Conservation (phyloP, 2,888 invertebrate genomes). For the Drepana falcataria region DNA sequence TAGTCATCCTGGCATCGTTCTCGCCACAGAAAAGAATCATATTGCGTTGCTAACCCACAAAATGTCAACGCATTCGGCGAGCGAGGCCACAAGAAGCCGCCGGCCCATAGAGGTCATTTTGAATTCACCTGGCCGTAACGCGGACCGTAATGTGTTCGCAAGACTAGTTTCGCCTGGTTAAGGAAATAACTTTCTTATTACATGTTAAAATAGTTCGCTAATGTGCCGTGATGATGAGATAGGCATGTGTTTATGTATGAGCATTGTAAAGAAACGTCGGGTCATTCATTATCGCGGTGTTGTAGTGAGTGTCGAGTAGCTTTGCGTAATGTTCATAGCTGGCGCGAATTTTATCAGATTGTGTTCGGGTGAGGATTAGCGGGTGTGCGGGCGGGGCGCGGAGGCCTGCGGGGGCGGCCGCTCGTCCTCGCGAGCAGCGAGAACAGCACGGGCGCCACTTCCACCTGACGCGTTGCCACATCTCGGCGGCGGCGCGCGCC, state of each 20-base stretch:
- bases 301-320: slow-evolving; percentile 57
- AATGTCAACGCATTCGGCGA: slow-evolving; percentile 73
- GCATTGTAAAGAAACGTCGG: slow-evolving; percentile 51
- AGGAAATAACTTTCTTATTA: slow-evolving; percentile 77
- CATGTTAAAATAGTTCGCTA: slow-evolving; percentile 52
- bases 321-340: slow-evolving; percentile 77
- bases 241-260: slow-evolving; percentile 53
- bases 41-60: slow-evolving; percentile 72
- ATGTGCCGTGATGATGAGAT: slow-evolving; percentile 50
- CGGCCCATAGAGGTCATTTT: slow-evolving; percentile 79
- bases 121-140: slow-evolving; percentile 75
- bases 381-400: slow-evolving; percentile 47
- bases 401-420: slow-evolving; percentile 50
- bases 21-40: slow-evolving; percentile 52
- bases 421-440: slow-evolving; percentile 52
- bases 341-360: slow-evolving; percentile 79
- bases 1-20: slow-evolving; percentile 74
- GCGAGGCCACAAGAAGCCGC: slow-evolving; percentile 75
- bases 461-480: slow-evolving; percentile 78
- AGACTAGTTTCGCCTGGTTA: slow-evolving; percentile 77
- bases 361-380: slow-evolving; percentile 73
- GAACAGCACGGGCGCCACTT: slow-evolving; percentile 67
- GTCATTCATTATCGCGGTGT: slow-evolving; percentile 72
- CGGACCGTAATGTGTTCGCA: slow-evolving; percentile 74
- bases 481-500: slow-evolving; percentile 66